Percentiles rank a stretch among this genome's conserved stretches.
phyloP scores from a whole-genome alignment of 2,797 vertebrate genomes.

The Varecia variegata region DNA sequence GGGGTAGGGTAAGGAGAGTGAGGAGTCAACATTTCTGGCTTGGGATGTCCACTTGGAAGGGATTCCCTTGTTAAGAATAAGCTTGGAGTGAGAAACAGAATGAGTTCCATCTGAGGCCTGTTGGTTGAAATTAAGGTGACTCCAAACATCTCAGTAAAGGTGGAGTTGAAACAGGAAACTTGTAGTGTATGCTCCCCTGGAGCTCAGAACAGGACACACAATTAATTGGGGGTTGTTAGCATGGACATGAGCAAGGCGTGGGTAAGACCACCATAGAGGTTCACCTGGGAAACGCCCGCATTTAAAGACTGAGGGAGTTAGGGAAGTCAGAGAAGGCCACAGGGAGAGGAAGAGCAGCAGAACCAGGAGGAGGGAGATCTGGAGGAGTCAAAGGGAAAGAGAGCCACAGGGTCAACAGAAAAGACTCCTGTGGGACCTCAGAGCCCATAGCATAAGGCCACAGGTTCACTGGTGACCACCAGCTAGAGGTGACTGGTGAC shows the following conservation, averaged over 20 bases:
- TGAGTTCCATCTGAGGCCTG: neutral
- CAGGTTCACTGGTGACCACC: too few relatives aligned
- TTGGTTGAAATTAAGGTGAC: neutral
- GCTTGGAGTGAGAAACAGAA: neutral
- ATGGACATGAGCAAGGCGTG: fast-evolving
- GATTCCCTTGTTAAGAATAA: neutral
- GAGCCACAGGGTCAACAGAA: neutral
- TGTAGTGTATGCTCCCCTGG: fast-evolving
- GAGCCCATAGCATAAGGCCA: neutral
- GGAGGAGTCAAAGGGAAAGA: neutral
- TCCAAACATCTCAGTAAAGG: neutral
- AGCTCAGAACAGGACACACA: neutral
- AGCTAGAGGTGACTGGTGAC: neutral
- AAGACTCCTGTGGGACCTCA: neutral
- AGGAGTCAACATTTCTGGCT: neutral
- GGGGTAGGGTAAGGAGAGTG: neutral
- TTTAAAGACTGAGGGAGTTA: neutral
- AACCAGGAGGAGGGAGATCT: neutral
- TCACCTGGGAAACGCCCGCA: neutral
- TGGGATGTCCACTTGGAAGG: neutral
- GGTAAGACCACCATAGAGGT: neutral
- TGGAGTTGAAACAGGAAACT: neutral
- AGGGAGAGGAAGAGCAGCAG: neutral
- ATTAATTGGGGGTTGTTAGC: too few relatives aligned
- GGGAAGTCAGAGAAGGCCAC: too few relatives aligned